Evolutionary conservation across 1,140 invertebrate species (phyloP), one percentile per base, ranked within the genome.

Genomic region (Uloborus diversus): DNA sequence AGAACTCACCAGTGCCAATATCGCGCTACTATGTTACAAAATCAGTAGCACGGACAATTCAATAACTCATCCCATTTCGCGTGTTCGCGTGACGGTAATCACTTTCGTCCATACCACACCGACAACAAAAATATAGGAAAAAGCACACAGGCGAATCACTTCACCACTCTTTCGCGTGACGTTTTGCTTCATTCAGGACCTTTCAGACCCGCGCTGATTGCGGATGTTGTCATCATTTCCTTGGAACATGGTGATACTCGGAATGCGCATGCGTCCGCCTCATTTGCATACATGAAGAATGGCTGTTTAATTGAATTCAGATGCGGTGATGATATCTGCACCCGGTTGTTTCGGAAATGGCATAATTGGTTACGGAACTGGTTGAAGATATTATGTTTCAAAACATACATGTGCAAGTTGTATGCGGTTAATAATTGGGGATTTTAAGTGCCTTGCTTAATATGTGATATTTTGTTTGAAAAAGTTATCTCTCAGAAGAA

Each of bases 221-320:
- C 49, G 68, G 68, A 70, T 70, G 51, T 56, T 70, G 68, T 70
- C 68, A 25, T 70, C 51, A 70, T 70, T 70, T 70, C 68, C 68
- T 28, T 17, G 23, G 9, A 53, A 70, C 68, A 70, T 35, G 68
- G 27, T 14, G 57, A 30, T 28, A n/a, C 4, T 42, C 17, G 9
- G 17, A 42, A 0, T 42, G 37, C 37, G 37, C 37, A 9, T 42
- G 37, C 20, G 53, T 23, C 14, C 3, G 7, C 14, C 25, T 11
- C 32, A 62, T 62, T 62, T 62, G 28, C 25, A 62, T 62, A 62
- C 14, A 23, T n/a, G 9, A 23, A 56, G 14, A 56, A n/a, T 4
- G 56, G 14, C 11, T 59, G 23, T 14, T 13, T 65, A 65, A 65
- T 65, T 65, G 62, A 65, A 65, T 65, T n/a, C 25, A 3, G 33